Evolutionary conservation across 1,140 invertebrate genomes (phyloP), one percentile per base, ranked within the genome.

Genomic region (Eriosoma lanigerum): DNA sequence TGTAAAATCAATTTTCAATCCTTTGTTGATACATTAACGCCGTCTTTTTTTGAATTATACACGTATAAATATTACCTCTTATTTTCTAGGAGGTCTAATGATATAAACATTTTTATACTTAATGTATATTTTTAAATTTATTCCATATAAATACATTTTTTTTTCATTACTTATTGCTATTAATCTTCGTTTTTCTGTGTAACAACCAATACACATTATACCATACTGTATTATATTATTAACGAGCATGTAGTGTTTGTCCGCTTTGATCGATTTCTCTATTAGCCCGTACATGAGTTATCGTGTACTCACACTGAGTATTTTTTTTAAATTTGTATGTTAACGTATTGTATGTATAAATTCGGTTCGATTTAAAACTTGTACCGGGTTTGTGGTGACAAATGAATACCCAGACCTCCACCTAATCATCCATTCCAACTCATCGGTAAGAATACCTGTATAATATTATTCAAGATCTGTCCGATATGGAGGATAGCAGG

Each of bases 181-280:
- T 68, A 48, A 68, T 68, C 15, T 68, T 68, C 13, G 21, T 48
- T 68, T 48, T 24, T 17, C 21, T 48, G 13, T 48, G 32, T 48
- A 68, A 48, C 15, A 68, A 48, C 21, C 8, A 44, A 68, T 68
- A 52, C 15, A 46, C 26, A 19, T 50, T 50, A 6, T 19, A 26
- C n/a, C n/a, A n/a, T n/a, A n/a, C n/a, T 38, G 32, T 21, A 46
- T 68, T 24, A 46, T 24, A 68, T 68, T 17, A 72, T 72, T 52
- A 29, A 72, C 66, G 24, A 68, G 21, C 21, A 29, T 17, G 17
- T 32, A 24, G 21, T 46, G 38, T 52, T 72, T 70, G 46, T 52
- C 46, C 48, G 68, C n/a, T 52, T 72, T 52, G 68, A 72, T 72
- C 68, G 68, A 72, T 72, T 52, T 72, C 68, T 72, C 46, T 29